phyloP scores from a whole-genome alignment of 2,113 vertebrate species.

The Gopherus evgoodei region DNA sequence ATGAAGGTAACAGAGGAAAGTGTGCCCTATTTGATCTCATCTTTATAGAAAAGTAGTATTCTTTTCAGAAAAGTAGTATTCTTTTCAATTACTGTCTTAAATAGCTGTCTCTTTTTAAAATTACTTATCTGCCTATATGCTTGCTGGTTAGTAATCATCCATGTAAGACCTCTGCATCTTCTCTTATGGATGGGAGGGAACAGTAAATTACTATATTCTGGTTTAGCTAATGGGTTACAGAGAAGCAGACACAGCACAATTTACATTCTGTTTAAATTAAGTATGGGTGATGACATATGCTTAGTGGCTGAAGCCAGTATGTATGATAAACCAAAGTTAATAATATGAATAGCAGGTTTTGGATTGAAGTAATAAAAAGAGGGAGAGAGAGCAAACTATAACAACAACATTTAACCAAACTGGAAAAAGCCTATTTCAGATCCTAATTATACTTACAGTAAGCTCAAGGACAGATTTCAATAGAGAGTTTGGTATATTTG shows the following conservation, averaged over 20 bases:
- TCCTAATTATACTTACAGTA: constrained; percentile 26
- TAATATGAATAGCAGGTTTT: constrained; percentile 43
- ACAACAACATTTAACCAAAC: constrained; percentile 8
- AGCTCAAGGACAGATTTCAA: constrained; percentile 41
- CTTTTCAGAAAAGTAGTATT: not conserved
- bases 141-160: constrained; percentile 35
- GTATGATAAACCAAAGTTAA: constrained; percentile 64
- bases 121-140: not conserved
- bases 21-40: not conserved
- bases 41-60: not conserved
- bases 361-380: constrained; percentile 49
- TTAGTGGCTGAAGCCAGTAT: constrained; percentile 54
- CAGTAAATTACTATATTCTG: constrained; percentile 52
- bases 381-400: not conserved
- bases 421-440: constrained; percentile 1
- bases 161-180: not conserved
- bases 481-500: not conserved
- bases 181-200: not conserved
- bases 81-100: not conserved
- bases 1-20: not conserved
- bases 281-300: constrained; percentile 41
- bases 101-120: not conserved
- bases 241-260: constrained; percentile 51
- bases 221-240: constrained; percentile 42
- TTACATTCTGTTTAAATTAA: constrained; percentile 70